Evolutionary conservation across 2,797 vertebrate genomes (phyloP).

Genomic region (Hippoglossus hippoglossus): DNA sequence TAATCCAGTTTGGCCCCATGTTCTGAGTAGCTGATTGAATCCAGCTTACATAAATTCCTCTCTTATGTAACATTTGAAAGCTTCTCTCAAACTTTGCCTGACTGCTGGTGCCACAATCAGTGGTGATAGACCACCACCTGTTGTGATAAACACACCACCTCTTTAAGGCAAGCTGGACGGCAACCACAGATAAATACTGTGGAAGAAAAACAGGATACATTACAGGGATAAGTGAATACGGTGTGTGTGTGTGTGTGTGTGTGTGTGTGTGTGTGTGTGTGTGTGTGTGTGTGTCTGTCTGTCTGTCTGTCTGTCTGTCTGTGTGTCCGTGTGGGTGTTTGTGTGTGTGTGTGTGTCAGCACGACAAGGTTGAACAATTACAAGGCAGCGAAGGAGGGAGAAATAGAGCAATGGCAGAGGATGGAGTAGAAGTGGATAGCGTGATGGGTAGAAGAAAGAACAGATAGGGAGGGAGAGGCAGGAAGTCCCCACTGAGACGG

Average conservation of each 20-base stretch:
- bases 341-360: neutral
- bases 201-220: conserved; percentile 23
- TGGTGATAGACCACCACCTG: conserved; percentile 35
- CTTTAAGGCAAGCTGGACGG: conserved; percentile 26
- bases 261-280: conserved; percentile 4
- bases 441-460: conserved; percentile 48
- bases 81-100: conserved; percentile 5
- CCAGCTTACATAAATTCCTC: conserved; percentile 10
- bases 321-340: neutral
- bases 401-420: conserved; percentile 38
- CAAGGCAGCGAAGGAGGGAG: conserved; percentile 32
- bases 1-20: neutral
- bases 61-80: conserved; percentile 27
- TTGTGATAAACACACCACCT: conserved; percentile 33
- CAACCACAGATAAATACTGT: conserved; percentile 20
- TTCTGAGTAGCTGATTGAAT: conserved; percentile 5
- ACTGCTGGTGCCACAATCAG: conserved; percentile 24
- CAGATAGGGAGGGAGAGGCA: conserved; percentile 44
- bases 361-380: conserved; percentile 47
- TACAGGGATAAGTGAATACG: conserved; percentile 1
- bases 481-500: conserved; percentile 66
- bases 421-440: conserved; percentile 29
- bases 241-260: neutral
- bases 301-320: neutral
- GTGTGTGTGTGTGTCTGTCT: neutral